Evolutionary conservation across 35 echinoderm and acorn worm genomes (phyloP), one percentile per base, ranked within the genome.

Genomic region (Lytechinus variegatus): DNA sequence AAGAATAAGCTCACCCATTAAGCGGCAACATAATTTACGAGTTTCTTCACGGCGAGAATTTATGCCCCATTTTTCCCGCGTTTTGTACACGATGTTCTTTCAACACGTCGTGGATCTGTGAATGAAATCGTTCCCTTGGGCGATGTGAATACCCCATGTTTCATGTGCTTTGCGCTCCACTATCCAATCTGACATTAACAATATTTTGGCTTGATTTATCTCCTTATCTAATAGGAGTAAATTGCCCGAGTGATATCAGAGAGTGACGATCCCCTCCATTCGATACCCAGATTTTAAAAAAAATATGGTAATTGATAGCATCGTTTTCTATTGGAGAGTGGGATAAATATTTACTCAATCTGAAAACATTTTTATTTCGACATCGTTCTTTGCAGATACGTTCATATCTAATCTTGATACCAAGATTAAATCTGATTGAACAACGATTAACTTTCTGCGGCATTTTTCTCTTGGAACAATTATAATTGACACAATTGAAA

Each of bases 11-110:
- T 79, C 21, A 79, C 16, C 66, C 16, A 79, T 79, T 79, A 24
- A 79, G 66, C 66, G 66, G 66, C 66, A 79, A 79, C 66, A 79
- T 79, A 79, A 79, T 79, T 79, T 79, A 79, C 66, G 66, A 79
- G 66, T 16, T 79, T 79, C 33, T 79, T 79, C 19, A 24, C 66
- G 66, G 66, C 66, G 66, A 79, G 66, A 79, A 79, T 79, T 79
- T 79, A 79, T 79, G 66, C 66, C 21, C 19, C 66, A n/a, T 79
- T 79, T 79, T 79, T 24, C 12, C 66, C 16, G 16, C 66, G 6
- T 79, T 79, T 79, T 79, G 66, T 79, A 24, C n/a, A 24, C 19
- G 16, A 79, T 24, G 21, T 79, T 79, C 66, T 79, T 19, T 79
- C 66, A 79, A 6, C 66, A 79, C 66, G n/a, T 7, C n/a, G 16